Evolutionary conservation across 2,888 invertebrate genomes (phyloP).

Genomic region (Rhagonycha lutea): DNA sequence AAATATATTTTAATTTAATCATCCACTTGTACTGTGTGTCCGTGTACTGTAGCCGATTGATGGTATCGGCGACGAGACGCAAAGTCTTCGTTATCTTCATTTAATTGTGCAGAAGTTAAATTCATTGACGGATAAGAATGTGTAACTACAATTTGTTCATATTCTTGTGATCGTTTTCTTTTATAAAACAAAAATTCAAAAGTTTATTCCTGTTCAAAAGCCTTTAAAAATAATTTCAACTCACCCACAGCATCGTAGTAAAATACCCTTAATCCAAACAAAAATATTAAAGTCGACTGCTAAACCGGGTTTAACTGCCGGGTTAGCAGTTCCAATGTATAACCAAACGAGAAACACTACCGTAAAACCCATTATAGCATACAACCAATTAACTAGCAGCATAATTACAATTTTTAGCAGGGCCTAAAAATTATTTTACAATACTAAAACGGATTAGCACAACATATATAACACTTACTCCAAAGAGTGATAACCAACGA

Average conservation of each 20-base stretch:
- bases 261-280: constrained; percentile 73
- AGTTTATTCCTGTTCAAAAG: not conserved
- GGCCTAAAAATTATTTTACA: constrained; percentile 64
- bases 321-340: constrained; percentile 93
- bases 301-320: constrained; percentile 91
- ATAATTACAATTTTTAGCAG: constrained; percentile 84
- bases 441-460: constrained; percentile 13
- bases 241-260: constrained; percentile 79
- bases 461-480: constrained; percentile 70
- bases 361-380: constrained; percentile 81
- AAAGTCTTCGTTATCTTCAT: constrained; percentile 95
- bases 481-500: constrained; percentile 89
- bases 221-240: constrained; percentile 32
- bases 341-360: constrained; percentile 87
- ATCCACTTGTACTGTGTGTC: constrained; percentile 65
- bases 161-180: constrained; percentile 75
- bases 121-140: constrained; percentile 80
- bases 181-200: constrained; percentile 48
- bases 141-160: constrained; percentile 85
- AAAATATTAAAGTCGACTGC: constrained; percentile 83
- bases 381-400: constrained; percentile 93
- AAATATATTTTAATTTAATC: constrained; percentile 38
- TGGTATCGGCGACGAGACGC: constrained; percentile 90
- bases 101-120: constrained; percentile 83
- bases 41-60: constrained; percentile 82